These are phyloP conservation scores for Rafetus swinhoei DNA, from an alignment of 2,113 vertebrate species.

Conservation along the genomic window DNA sequence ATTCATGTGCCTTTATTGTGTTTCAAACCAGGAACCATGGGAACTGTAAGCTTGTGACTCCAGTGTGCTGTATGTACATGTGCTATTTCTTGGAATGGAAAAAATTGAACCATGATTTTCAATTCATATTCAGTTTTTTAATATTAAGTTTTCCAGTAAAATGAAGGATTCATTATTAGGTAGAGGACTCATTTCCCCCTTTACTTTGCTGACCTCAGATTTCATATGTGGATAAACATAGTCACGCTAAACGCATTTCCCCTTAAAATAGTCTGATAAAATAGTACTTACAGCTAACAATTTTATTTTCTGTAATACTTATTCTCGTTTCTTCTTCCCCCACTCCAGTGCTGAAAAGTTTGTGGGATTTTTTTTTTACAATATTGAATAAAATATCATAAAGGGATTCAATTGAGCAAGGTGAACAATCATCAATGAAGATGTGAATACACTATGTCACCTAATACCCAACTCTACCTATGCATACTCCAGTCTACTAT, in stretches of 20 bases:
- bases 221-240: neutral
- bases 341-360: neutral
- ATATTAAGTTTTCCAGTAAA: neutral
- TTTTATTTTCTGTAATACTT: neutral
- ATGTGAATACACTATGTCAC: neutral
- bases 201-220: neutral
- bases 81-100: neutral
- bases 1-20: neutral
- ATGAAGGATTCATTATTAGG: neutral
- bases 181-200: neutral
- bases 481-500: neutral
- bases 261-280: neutral
- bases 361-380: neutral
- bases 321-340: neutral
- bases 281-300: neutral
- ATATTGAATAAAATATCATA: neutral
- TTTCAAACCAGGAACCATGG: neutral
- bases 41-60: neutral
- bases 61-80: neutral
- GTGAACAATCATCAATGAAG: neutral
- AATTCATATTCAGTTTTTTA: neutral
- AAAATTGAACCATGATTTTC: neutral
- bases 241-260: accelerated
- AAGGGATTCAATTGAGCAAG: neutral
- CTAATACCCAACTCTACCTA: neutral